Base-by-base conservation (phyloP, 2,888 invertebrate species). In the Invenusta paracnida region DNA sequence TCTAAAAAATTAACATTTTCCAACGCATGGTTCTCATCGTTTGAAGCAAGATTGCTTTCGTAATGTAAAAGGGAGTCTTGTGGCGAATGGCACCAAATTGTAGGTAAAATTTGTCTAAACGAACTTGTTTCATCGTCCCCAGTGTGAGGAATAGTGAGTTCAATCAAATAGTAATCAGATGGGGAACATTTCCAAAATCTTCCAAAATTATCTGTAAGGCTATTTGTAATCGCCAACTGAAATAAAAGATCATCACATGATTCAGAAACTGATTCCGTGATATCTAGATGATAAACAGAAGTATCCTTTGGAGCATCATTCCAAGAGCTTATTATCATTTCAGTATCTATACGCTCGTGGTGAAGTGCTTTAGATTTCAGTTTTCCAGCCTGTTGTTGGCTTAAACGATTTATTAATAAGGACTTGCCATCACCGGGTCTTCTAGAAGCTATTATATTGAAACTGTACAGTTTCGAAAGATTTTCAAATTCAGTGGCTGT, bases 211-310 rank as follows among this genome's bases (percentile, higher is more conserved):
- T 73, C 73, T 2, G 73, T 73, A 73, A 73, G 73, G 25, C 73
- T 23, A 13, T 23, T 73, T 73, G 73, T 73, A 23, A 73, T 23
- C 5, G 73, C 73, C 23, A 73, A 25, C 23, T 73, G 73, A 73
- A 73, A 73, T 23, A 73, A 73, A n/a, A 73, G 25, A 73, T 73
- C 73, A 25, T 73, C 73, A 73, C 73, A 73, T 23, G 73, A 73
- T 13, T 73, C 23, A 2, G 73, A 73, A n/a, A 73, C 73, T 23
- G 23, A 5, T n/a, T 73, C 25, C 5, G 73, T 73, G 25, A 73
- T 73, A 73, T 73, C 73, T 23, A 73, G 25, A 73, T 73, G 73
- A 23, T 73, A 73, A n/a, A 73, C 27, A 25, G 25, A 13, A 5
- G 23, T 73, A 5, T 73, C 73, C 5, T 13, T 23, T 73, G 73